phyloP scores from a whole-genome alignment of 2,797 vertebrate genomes.

The Discoglossus pictus region DNA sequence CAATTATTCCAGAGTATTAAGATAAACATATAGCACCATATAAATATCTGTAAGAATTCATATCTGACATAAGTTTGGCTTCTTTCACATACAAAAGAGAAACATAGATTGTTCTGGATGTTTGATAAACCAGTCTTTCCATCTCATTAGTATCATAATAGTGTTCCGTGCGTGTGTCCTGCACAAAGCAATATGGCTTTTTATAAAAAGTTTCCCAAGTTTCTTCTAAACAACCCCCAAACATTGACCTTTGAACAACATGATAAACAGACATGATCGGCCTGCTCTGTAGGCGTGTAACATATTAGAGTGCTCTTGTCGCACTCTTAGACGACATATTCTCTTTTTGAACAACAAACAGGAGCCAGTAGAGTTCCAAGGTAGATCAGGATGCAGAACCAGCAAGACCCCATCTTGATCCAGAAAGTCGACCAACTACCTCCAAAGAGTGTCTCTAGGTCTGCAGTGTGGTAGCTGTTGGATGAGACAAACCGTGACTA shows the following conservation, averaged over 20 bases:
- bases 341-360: conserved; percentile 83
- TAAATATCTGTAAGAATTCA: no score
- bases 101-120: no score
- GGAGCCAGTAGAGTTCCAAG: conserved; percentile 87
- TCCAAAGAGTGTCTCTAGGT: conserved; percentile 87
- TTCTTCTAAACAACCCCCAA: not conserved
- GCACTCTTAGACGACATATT: conserved; percentile 79
- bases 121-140: no score
- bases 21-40: no score
- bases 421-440: conserved; percentile 94
- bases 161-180: conserved; percentile 23
- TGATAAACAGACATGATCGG: not conserved
- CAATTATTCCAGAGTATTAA: no score
- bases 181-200: conserved; percentile 33
- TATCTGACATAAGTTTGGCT: no score
- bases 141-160: no score
- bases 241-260: not conserved
- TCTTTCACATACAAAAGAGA: no score
- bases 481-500: not conserved
- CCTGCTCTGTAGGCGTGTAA: not conserved
- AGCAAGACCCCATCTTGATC: conserved; percentile 95
- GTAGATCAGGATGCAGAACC: conserved; percentile 89
- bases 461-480: conserved; percentile 82
- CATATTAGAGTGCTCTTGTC: not conserved
- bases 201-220: not conserved